Percentiles rank a stretch among this genome's conserved stretches.
phyloP scores from a whole-genome alignment of 2,113 vertebrate genomes.

The Micronycteris hirsuta region DNA sequence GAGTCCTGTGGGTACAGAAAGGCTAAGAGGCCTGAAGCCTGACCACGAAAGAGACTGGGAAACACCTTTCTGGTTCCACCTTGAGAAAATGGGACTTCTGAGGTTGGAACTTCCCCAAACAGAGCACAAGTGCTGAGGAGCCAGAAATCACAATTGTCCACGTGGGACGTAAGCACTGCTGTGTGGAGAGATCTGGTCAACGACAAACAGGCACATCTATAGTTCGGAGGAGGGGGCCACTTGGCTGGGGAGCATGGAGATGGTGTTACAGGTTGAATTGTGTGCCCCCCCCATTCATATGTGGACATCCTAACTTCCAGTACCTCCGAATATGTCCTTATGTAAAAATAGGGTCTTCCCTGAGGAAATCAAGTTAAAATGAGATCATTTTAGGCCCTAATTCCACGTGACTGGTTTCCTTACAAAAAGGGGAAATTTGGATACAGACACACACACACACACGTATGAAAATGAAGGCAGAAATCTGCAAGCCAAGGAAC shows the following conservation, averaged over 20 bases:
- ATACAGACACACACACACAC: background rate
- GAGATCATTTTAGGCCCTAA: background rate
- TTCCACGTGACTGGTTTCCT: background rate
- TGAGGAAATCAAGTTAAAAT: background rate
- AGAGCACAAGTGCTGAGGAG: background rate
- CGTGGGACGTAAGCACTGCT: background rate
- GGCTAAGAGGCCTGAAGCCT: background rate
- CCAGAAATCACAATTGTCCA: background rate
- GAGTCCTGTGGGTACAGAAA: background rate
- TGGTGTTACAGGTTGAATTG: background rate
- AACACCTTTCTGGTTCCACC: background rate
- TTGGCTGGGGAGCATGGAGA: background rate
- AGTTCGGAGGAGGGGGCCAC: background rate
- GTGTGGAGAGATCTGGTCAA: background rate
- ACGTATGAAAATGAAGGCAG: background rate
- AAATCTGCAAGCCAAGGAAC: background rate
- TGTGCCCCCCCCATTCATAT: background rate
- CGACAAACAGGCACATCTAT: accelerated
- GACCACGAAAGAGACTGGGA: background rate
- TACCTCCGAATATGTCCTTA: background rate
- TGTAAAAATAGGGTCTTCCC: background rate
- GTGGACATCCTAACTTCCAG: background rate
- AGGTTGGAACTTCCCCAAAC: background rate
- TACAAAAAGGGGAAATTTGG: background rate
- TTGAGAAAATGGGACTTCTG: background rate